Percentiles rank a stretch among this genome's conserved stretches.
Conservation (phyloP, 2,113 vertebrate genomes). For the Holacanthus passer region DNA sequence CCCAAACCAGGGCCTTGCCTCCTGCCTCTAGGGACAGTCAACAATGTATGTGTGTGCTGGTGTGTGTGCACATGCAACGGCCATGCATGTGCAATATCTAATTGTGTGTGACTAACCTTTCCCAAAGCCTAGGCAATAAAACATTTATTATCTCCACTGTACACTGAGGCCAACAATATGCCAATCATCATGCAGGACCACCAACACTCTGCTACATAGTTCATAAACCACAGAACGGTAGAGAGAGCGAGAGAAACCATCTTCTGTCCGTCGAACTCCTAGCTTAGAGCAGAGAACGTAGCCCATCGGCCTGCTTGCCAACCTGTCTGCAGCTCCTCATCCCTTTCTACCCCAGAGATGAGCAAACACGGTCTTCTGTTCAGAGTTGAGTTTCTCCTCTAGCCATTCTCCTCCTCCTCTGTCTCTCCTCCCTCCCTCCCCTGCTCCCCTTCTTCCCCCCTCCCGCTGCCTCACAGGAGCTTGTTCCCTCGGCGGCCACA, state of each 20-base stretch:
- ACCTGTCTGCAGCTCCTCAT: conserved; percentile 40
- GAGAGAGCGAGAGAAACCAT: conserved; percentile 10
- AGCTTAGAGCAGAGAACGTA: conserved; percentile 22
- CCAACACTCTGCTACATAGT: conserved; percentile 18
- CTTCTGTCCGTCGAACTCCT: conserved; percentile 13
- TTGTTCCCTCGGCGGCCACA: conserved; percentile 69
- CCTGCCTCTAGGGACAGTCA: conserved; percentile 25
- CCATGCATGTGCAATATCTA: conserved; percentile 27
- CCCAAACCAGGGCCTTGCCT: conserved; percentile 37
- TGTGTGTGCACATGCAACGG: background rate
- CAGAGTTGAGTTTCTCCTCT: conserved; percentile 43
- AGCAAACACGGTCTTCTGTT: conserved; percentile 65
- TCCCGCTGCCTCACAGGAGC: conserved; percentile 53
- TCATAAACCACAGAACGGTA: conserved; percentile 24
- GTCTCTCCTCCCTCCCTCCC: background rate
- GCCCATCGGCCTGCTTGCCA: conserved; percentile 28
- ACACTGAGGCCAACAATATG: conserved; percentile 44
- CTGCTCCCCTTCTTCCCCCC: conserved; percentile 1
- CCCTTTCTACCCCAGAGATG: conserved; percentile 36
- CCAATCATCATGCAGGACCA: conserved; percentile 46
- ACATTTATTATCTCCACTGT: conserved; percentile 55
- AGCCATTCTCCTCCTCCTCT: conserved; percentile 22
- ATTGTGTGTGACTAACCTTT: conserved; percentile 44
- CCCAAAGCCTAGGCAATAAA: conserved; percentile 34
- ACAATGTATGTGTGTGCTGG: conserved; percentile 14